Base-by-base conservation (phyloP, 2,888 invertebrate genomes). In the Apomyelois bistriatella region DNA sequence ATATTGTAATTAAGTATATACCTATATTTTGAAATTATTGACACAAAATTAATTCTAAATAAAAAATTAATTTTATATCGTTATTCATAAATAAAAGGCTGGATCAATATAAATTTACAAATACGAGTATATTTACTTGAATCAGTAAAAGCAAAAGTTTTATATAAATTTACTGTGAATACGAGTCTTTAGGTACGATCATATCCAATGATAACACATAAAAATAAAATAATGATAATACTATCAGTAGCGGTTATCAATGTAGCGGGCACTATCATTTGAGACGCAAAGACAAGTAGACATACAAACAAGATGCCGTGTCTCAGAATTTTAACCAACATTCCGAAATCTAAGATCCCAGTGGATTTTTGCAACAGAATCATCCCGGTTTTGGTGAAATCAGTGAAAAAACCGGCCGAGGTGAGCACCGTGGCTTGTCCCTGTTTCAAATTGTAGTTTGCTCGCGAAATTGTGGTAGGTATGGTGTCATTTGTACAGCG, bases 321-420 rank as follows among this genome's bases (percentile, higher is more conserved):
- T 42, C 60, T 87, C 36, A 85, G 71, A 56, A 76, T 86, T 15
- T 59, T 82, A 1, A 87, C 86, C 0, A 86, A 82, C 57, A 36
- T 87, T 1, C 62, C 77, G 0, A 76, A 60, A 32, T 68, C 53
- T 3, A 64, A 70, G n/a, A 74, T 86, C 4, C 83, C 85, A 0
- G 60, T 57, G 9, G 75, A 79, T 61, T 85, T 86, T 51, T 65
- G 76, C 0, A 60, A 65, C 15, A 81, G 74, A 58, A 66, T 85
- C 3, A 58, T 83, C 9, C 83, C 82, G 0, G 57, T 77, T 7
- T 54, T 82, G 1, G 62, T 74, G 0, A 69, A 62, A 42, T 58
- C 64, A 7, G 67, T 81, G 0, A 67, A 66, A 0, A 82, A 82
- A 53, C 60, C 71, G 0, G 59, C 62, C 6, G 59, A 72, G 7